Percentiles rank a stretch among this genome's conserved stretches.
Evolutionary conservation across 2,797 vertebrate species (phyloP).

Genomic region (Echeneis naucrates): DNA sequence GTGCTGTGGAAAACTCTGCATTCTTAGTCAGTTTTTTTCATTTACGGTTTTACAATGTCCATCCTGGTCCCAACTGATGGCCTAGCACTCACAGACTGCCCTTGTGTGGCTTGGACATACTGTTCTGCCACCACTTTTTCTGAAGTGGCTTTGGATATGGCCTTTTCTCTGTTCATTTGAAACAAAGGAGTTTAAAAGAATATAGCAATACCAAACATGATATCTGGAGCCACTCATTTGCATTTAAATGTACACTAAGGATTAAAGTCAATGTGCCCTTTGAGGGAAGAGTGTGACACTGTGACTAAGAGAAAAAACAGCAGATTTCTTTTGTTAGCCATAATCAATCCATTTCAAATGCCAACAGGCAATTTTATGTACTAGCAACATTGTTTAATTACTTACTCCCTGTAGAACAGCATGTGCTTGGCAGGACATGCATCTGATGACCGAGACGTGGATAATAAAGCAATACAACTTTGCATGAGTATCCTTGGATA

Average conservation of each 20-base stretch:
- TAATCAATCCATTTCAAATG: slow-evolving; percentile 16
- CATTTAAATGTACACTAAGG: slow-evolving; percentile 38
- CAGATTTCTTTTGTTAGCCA: not conserved
- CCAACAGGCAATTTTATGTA: slow-evolving; percentile 12
- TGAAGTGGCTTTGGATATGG: slow-evolving; percentile 67
- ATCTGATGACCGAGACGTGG: slow-evolving; percentile 26
- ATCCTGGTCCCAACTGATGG: slow-evolving; percentile 57
- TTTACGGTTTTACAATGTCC: slow-evolving; percentile 69
- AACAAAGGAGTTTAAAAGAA: slow-evolving; percentile 55
- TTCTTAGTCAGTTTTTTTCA: slow-evolving; percentile 70
- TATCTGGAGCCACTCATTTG: slow-evolving; percentile 51
- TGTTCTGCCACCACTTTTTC: slow-evolving; percentile 72
- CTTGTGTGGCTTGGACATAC: slow-evolving; percentile 68
- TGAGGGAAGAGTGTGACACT: slow-evolving; percentile 5
- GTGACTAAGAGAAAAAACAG: not conserved
- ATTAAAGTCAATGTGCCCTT: slow-evolving; percentile 5
- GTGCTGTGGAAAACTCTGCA: slow-evolving; percentile 78
- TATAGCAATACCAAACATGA: slow-evolving; percentile 54
- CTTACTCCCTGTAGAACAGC: not conserved
- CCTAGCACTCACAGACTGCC: slow-evolving; percentile 67
- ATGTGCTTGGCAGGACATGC: slow-evolving; percentile 22
- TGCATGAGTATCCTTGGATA: slow-evolving; percentile 1
- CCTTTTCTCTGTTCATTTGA: slow-evolving; percentile 56
- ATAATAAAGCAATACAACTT: slow-evolving; percentile 32
- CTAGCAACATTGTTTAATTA: slow-evolving; percentile 29